Evolutionary conservation across 1,140 invertebrate species (phyloP).

Genomic region (Leptoteleia sp.): DNA sequence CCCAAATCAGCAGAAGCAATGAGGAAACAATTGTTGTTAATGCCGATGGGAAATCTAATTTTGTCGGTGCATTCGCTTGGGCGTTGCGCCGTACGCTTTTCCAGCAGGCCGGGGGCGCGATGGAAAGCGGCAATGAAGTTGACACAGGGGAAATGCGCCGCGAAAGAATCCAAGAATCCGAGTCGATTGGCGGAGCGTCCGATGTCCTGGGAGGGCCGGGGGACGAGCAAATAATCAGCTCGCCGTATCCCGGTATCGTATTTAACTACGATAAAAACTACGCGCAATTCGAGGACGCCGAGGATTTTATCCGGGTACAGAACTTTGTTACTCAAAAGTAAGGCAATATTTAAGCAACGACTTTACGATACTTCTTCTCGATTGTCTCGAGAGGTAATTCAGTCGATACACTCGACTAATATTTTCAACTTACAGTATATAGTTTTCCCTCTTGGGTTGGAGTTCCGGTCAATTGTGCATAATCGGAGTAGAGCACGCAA

Average conservation of each 20-base stretch:
- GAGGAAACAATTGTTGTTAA: conserved; percentile 53
- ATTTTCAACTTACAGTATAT: no score
- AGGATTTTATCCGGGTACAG: conserved; percentile 39
- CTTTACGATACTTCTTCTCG: conserved; percentile 10
- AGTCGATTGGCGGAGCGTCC: conserved; percentile 45
- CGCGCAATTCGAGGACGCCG: conserved; percentile 37
- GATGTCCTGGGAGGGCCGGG: conserved; percentile 29
- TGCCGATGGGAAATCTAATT: conserved; percentile 62
- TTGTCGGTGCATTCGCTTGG: conserved; percentile 19
- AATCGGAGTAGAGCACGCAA: not conserved
- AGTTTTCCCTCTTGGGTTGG: no score
- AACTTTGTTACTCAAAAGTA: conserved; percentile 31
- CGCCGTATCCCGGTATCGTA: conserved; percentile 26
- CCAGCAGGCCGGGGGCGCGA: conserved; percentile 14
- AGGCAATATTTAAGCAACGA: conserved; percentile 34
- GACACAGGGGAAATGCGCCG: conserved; percentile 51
- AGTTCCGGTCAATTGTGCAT: not conserved
- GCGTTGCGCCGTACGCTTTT: conserved; percentile 17
- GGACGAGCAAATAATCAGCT: conserved; percentile 55
- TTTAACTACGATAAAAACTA: conserved; percentile 45
- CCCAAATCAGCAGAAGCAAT: conserved; percentile 40
- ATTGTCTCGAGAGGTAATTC: conserved; percentile 24
- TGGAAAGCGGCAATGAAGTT: conserved; percentile 32
- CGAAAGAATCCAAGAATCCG: conserved; percentile 44
- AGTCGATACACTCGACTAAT: no score